Conservation (phyloP, 2,113 vertebrate genomes). For the Bucco capensis region DNA sequence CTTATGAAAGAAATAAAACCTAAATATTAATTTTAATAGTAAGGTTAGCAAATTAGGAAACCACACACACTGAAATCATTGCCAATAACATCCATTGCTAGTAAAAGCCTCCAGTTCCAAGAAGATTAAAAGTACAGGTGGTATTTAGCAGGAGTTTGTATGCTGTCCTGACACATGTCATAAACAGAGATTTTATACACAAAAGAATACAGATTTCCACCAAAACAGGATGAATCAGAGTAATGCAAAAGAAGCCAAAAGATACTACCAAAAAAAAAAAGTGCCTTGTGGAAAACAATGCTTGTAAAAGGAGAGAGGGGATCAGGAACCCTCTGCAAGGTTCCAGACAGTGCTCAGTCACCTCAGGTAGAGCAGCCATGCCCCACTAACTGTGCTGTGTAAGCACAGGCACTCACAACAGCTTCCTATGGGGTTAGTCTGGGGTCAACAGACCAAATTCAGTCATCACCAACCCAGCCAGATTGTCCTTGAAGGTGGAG, state of each 20-base stretch:
- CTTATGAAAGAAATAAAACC: constrained; percentile 72
- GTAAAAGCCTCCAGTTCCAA: constrained; percentile 22
- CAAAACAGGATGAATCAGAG: background rate
- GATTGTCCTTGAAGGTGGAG: background rate
- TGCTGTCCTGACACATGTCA: constrained; percentile 62
- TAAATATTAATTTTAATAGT: constrained; percentile 86
- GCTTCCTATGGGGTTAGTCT: background rate
- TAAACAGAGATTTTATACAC: constrained; percentile 68
- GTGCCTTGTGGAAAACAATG: background rate
- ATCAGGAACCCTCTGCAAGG: background rate
- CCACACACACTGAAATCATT: constrained; percentile 37
- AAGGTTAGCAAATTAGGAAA: constrained; percentile 70
- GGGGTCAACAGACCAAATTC: background rate
- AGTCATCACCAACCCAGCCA: background rate
- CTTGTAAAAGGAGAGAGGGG: background rate
- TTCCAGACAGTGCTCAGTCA: fast-evolving
- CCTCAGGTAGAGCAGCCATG: background rate
- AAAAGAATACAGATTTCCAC: constrained; percentile 15
- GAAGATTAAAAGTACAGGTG: constrained; percentile 69
- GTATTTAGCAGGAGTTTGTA: constrained; percentile 66
- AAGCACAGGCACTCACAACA: background rate
- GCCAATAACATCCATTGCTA: constrained; percentile 6
- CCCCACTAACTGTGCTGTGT: fast-evolving
- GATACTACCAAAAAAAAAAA: background rate
- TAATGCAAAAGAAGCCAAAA: background rate